Conservation (phyloP, 1,140 invertebrate genomes). For the Agrilus planipennis region DNA sequence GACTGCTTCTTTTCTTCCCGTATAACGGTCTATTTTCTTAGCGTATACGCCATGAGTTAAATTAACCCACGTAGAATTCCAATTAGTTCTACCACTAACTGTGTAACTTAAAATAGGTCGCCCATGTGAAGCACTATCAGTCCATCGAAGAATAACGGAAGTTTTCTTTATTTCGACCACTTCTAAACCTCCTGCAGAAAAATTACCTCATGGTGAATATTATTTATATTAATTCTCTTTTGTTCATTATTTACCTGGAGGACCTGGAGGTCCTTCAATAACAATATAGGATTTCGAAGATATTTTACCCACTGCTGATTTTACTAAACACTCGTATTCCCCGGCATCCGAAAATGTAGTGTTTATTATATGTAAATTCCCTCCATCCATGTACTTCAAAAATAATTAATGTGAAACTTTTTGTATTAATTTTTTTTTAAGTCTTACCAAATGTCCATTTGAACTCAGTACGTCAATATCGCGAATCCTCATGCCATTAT, state of each 20-base stretch:
- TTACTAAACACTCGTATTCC: slow-evolving; percentile 78
- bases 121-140: slow-evolving; percentile 77
- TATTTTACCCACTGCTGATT: slow-evolving; percentile 75
- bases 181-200: slow-evolving; percentile 50
- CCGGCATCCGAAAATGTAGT: slow-evolving; percentile 75
- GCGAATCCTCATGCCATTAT: slow-evolving; percentile 70
- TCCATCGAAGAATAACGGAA: slow-evolving; percentile 74
- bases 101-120: slow-evolving; percentile 61
- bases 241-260: slow-evolving; percentile 40
- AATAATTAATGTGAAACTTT: slow-evolving; percentile 1
- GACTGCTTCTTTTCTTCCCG: slow-evolving; percentile 39
- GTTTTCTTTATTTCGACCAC: slow-evolving; percentile 61
- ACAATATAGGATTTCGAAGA: slow-evolving; percentile 55
- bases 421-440: not conserved
- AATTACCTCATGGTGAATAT: not conserved
- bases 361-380: slow-evolving; percentile 67
- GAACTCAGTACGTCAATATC: slow-evolving; percentile 47
- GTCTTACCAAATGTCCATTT: slow-evolving; percentile 36
- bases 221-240: slow-evolving; percentile 10
- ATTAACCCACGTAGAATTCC: slow-evolving; percentile 70
- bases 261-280: slow-evolving; percentile 74
- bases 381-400: slow-evolving; percentile 47
- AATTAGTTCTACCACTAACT: slow-evolving; percentile 73
- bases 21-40: slow-evolving; percentile 27
- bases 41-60: slow-evolving; percentile 46